Evolutionary conservation across 2,113 vertebrate species (phyloP).

Genomic region (Triplophysa rosa): DNA sequence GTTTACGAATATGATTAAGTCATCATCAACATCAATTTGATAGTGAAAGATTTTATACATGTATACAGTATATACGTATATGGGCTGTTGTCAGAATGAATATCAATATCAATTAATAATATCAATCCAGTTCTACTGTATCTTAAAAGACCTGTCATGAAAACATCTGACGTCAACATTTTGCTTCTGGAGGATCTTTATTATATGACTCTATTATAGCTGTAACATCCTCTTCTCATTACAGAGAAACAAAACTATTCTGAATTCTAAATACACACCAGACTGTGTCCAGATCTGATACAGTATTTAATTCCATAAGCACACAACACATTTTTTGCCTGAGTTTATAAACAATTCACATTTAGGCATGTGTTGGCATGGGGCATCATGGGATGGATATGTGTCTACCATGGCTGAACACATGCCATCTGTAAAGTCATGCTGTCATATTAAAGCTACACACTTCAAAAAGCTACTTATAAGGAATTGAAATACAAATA

Average conservation of each 20-base stretch:
- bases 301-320: conserved; percentile 8
- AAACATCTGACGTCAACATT: not conserved
- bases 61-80: too few relatives aligned
- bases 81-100: not conserved
- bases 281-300: conserved; percentile 23
- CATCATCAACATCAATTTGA: too few relatives aligned
- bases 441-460: conserved; percentile 30
- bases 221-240: not conserved
- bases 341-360: conserved; percentile 35
- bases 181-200: conserved; percentile 35
- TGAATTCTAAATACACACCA: conserved; percentile 17
- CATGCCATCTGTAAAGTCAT: conserved; percentile 38
- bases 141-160: not conserved
- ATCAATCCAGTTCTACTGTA: not conserved
- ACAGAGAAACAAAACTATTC: conserved; percentile 18
- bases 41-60: too few relatives aligned
- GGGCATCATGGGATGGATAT: not conserved
- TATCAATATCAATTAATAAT: not conserved
- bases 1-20: too few relatives aligned
- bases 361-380: conserved; percentile 11
- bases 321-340: conserved; percentile 11
- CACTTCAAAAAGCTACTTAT: conserved; percentile 9
- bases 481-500: conserved; percentile 11
- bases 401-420: conserved; percentile 11
- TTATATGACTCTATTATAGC: conserved; percentile 38